phyloP scores from a whole-genome alignment of 2,113 vertebrate genomes.

The Stegostoma tigrinum region DNA sequence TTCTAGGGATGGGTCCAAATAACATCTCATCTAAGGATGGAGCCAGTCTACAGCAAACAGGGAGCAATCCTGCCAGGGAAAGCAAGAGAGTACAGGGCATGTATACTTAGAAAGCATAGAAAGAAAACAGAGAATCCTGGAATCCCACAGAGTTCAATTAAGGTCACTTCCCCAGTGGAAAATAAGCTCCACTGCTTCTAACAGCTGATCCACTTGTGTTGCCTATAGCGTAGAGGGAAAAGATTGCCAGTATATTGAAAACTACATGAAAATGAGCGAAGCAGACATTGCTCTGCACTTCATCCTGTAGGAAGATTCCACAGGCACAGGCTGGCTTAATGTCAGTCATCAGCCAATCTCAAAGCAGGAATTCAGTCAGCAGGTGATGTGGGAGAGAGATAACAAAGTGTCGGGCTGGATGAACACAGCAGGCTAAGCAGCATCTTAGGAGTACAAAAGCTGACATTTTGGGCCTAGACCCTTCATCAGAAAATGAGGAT shows the following conservation, averaged over 20 bases:
- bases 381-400: too few species aligned
- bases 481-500: too few species aligned
- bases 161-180: neutral
- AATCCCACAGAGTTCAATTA: neutral
- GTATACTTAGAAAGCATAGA: neutral
- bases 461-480: too few species aligned
- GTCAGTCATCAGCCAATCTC: neutral
- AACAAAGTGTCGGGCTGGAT: too few species aligned
- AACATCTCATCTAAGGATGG: neutral
- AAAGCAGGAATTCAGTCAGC: neutral
- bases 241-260: neutral
- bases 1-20: neutral
- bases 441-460: too few species aligned
- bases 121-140: neutral
- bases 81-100: neutral
- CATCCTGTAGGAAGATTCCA: neutral
- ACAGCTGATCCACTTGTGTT: too few species aligned
- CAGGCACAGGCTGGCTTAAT: neutral
- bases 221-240: neutral
- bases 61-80: neutral
- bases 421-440: too few species aligned
- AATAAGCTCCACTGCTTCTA: neutral
- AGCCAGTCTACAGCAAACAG: neutral
- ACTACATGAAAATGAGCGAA: neutral
- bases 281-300: neutral